Evolutionary conservation across 1,140 invertebrate genomes (phyloP).

Genomic region (Drosophila ogumai): DNA sequence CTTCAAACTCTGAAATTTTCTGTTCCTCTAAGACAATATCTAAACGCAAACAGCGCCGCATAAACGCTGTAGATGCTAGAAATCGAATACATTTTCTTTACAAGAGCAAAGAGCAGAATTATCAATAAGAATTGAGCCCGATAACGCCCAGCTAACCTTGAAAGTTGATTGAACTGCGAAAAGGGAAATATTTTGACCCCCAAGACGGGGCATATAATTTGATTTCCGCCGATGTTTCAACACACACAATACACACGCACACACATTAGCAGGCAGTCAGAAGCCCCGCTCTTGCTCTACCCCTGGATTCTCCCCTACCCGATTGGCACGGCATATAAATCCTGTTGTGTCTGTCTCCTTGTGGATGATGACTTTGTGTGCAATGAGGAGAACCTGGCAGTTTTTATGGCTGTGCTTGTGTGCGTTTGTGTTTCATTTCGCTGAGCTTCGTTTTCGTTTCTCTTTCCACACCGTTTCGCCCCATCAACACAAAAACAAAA

Average conservation of each 20-base stretch:
- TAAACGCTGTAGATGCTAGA: neutral
- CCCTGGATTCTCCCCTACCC: conserved; percentile 32
- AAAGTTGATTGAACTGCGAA: conserved; percentile 76
- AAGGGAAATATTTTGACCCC: conserved; percentile 74
- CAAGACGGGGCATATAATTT: conserved; percentile 63
- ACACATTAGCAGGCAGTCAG: conserved; percentile 16
- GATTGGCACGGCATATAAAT: conserved; percentile 57
- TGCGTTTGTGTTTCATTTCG: conserved; percentile 56
- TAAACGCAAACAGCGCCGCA: neutral
- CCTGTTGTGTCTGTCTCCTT: conserved; percentile 60
- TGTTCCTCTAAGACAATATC: neutral
- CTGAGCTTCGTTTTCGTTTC: conserved; percentile 53
- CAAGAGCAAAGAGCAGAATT: conserved; percentile 1
- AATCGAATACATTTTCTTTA: conserved; percentile 3
- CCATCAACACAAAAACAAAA: conserved; percentile 40
- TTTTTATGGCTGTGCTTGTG: conserved; percentile 34
- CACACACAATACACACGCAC: neutral
- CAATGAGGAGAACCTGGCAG: conserved; percentile 41
- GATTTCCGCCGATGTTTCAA: conserved; percentile 49
- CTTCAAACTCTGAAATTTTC: neutral
- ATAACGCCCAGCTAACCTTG: conserved; percentile 62
- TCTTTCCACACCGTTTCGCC: conserved; percentile 65
- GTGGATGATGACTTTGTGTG: conserved; percentile 49
- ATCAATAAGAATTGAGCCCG: conserved; percentile 21
- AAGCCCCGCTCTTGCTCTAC: conserved; percentile 2